Percentiles rank a stretch among this genome's conserved stretches.
These are phyloP conservation scores for Platycheirus rosarum DNA, from an alignment of 2,888 invertebrate genomes.

Conservation along the genomic window DNA sequence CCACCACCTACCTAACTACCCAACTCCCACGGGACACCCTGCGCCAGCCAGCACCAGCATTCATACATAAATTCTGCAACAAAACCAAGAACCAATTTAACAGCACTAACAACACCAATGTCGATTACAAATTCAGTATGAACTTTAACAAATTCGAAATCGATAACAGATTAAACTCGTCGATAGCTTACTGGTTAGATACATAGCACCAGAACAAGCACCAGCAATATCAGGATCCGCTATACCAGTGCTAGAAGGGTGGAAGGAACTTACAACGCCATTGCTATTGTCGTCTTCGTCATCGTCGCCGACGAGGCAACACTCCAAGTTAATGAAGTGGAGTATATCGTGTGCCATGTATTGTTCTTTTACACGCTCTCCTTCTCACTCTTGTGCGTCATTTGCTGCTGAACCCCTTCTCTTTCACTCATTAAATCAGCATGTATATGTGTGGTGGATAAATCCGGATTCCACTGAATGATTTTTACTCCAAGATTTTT, in stretches of 20 bases:
- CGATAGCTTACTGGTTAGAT: slow-evolving; percentile 78
- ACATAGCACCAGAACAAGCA: slow-evolving; percentile 36
- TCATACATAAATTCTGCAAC: slow-evolving; percentile 45
- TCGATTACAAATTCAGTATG: slow-evolving; percentile 72
- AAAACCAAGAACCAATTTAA: slow-evolving; percentile 67
- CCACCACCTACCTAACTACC: no score
- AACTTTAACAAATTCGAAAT: slow-evolving; percentile 80
- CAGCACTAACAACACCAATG: slow-evolving; percentile 67
- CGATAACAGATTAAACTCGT: slow-evolving; percentile 82
- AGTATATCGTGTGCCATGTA: slow-evolving; percentile 72
- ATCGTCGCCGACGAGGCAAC: slow-evolving; percentile 52
- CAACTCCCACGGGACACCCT: no score
- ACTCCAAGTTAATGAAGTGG: slow-evolving; percentile 73
- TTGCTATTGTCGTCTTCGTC: slow-evolving; percentile 46
- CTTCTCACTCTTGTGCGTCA: slow-evolving; percentile 10
- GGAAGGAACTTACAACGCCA: slow-evolving; percentile 47
- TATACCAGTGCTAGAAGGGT: not conserved
- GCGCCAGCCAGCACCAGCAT: no score
- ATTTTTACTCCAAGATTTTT: slow-evolving; percentile 69
- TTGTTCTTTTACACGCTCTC: slow-evolving; percentile 54
- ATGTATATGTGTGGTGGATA: slow-evolving; percentile 70
- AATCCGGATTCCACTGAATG: slow-evolving; percentile 68
- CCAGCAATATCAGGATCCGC: slow-evolving; percentile 23
- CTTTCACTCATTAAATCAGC: slow-evolving; percentile 63
- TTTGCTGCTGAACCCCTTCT: slow-evolving; percentile 18